These are phyloP conservation scores for Maconellicoccus hirsutus DNA, from an alignment of 1,140 invertebrate species.

Conservation along the genomic window DNA sequence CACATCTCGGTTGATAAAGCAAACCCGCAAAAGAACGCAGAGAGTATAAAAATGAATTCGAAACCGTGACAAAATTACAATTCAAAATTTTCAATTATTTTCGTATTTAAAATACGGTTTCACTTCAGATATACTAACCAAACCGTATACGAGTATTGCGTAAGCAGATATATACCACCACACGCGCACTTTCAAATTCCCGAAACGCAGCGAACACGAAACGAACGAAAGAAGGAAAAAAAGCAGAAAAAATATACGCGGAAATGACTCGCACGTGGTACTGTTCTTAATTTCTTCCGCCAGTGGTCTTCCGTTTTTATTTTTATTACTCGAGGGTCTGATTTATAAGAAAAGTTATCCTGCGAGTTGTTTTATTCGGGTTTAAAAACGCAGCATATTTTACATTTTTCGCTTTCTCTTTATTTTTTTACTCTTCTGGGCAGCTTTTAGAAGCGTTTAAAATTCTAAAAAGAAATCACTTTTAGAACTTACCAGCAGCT, in stretches of 20 bases:
- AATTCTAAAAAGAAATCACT: slow-evolving; percentile 6
- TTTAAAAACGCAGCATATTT: neutral
- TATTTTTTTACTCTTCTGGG: neutral
- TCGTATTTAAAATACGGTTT: no score
- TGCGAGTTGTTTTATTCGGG: neutral
- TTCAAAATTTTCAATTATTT: no score
- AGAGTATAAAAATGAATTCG: no score
- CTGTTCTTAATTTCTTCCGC: slow-evolving; percentile 8
- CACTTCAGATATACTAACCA: no score
- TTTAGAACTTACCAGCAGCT: neutral
- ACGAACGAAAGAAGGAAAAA: neutral
- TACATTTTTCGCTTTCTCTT: neutral
- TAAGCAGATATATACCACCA: no score
- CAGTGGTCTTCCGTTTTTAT: neutral
- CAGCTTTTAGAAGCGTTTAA: neutral
- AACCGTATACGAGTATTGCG: no score
- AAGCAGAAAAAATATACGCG: neutral
- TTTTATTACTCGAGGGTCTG: neutral
- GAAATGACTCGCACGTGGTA: slow-evolving; percentile 2
- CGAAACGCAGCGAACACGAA: no score
- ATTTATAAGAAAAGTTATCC: slow-evolving; percentile 5
- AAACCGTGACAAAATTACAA: no score
- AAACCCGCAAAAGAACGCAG: no score
- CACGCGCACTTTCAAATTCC: no score
- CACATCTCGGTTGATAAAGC: no score